phyloP scores from a whole-genome alignment of 2,888 invertebrate genomes.

The Brachynemurus nebulosus region DNA sequence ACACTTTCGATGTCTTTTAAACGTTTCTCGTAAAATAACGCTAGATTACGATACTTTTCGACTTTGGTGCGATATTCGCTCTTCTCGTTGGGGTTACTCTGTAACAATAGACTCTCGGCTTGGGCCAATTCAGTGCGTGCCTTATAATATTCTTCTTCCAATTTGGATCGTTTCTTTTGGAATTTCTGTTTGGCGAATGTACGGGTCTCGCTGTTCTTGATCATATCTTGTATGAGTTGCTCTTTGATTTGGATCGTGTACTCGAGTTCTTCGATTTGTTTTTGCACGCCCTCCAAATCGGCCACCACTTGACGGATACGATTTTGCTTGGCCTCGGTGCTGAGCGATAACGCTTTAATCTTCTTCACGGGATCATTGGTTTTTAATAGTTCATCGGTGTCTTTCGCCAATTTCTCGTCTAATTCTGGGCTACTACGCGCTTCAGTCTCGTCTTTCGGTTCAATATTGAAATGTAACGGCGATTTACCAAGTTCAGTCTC shows the following conservation, averaged over 20 bases:
- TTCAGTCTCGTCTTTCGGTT: constrained; percentile 27
- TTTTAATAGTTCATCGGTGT: constrained; percentile 24
- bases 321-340: constrained; percentile 28
- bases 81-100: constrained; percentile 24
- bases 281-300: constrained; percentile 51
- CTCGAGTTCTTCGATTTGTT: constrained; percentile 55
- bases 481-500: constrained; percentile 21
- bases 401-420: constrained; percentile 1
- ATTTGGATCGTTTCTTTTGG: constrained; percentile 45
- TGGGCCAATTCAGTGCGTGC: constrained; percentile 40
- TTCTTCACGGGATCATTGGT: constrained; percentile 39
- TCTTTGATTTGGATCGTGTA: constrained; percentile 57
- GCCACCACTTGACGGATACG: constrained; percentile 30
- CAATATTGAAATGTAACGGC: constrained; percentile 1
- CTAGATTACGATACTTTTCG: constrained; percentile 31
- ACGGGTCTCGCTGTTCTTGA: constrained; percentile 41
- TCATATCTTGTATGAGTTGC: constrained; percentile 54
- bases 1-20: constrained; percentile 37
- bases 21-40: constrained; percentile 35
- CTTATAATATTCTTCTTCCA: constrained; percentile 45
- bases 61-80: constrained; percentile 29
- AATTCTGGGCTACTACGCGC: constrained; percentile 17
- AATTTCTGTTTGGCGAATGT: constrained; percentile 42
- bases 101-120: constrained; percentile 27
- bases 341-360: constrained; percentile 33